A percentile compares a stretch with the other conserved stretches of the same genome.
phyloP scores from a whole-genome alignment of 2,888 invertebrate genomes.

The Sphinx pinastri region DNA sequence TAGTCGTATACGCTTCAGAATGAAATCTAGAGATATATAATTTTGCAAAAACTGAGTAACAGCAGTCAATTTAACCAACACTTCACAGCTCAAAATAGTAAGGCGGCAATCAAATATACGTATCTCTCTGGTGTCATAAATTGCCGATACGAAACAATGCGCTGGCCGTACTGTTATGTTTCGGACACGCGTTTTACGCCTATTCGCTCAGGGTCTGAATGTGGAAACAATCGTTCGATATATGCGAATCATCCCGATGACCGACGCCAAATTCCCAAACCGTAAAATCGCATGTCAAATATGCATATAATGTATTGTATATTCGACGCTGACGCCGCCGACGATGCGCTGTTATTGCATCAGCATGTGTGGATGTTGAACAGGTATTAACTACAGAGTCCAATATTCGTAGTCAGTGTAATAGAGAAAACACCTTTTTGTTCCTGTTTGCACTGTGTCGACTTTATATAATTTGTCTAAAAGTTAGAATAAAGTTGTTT shows the following conservation, averaged over 20 bases:
- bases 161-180: slow-evolving; percentile 35
- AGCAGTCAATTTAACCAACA: too few relatives aligned
- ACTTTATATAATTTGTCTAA: too few relatives aligned
- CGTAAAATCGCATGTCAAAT: slow-evolving; percentile 58
- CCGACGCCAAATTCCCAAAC: slow-evolving; percentile 56
- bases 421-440: background rate
- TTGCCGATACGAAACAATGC: slow-evolving; percentile 61
- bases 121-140: slow-evolving; percentile 60
- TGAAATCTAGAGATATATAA: too few relatives aligned
- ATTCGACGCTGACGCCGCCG: slow-evolving; percentile 41
- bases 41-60: too few relatives aligned
- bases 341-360: slow-evolving; percentile 33
- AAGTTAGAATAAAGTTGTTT: too few relatives aligned
- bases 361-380: slow-evolving; percentile 33
- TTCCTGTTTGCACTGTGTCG: background rate
- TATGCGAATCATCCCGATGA: slow-evolving; percentile 63
- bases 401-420: background rate
- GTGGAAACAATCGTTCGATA: slow-evolving; percentile 62
- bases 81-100: too few relatives aligned
- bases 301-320: slow-evolving; percentile 45
- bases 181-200: slow-evolving; percentile 46
- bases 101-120: background rate
- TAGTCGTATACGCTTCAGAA: too few relatives aligned
- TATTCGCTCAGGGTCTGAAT: slow-evolving; percentile 56
- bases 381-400: slow-evolving; percentile 3